These are phyloP conservation scores for Homalodisca vitripennis DNA, from an alignment of 1,140 invertebrate genomes.

Conservation along the genomic window DNA sequence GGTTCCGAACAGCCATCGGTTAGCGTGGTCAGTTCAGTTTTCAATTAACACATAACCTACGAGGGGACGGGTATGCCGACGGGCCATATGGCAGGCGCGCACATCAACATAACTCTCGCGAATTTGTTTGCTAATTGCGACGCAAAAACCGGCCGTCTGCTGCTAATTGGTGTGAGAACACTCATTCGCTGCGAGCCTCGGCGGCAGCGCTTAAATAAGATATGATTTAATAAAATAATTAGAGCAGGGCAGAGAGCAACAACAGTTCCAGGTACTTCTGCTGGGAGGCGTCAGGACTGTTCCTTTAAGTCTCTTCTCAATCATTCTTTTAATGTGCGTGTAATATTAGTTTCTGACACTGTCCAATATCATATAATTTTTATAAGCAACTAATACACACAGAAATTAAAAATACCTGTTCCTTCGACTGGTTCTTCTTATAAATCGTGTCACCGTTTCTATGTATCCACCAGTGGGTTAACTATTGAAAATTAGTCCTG, in stretches of 20 bases:
- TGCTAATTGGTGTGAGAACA: neutral
- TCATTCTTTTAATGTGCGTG: too few species aligned
- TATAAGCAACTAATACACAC: too few species aligned
- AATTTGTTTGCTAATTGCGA: neutral
- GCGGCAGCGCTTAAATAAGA: neutral
- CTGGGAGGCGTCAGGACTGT: neutral
- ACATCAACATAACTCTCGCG: neutral
- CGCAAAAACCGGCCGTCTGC: neutral
- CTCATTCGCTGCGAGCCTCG: too few species aligned
- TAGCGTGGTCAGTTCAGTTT: neutral
- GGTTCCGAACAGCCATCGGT: too few species aligned
- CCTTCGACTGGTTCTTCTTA: too few species aligned
- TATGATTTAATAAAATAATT: conserved; percentile 1
- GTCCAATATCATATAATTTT: too few species aligned
- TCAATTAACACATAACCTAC: neutral
- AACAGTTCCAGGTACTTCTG: neutral
- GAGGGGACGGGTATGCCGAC: neutral
- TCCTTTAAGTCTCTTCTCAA: too few species aligned
- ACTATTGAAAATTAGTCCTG: too few species aligned
- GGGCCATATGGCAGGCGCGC: neutral
- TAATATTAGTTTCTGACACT: too few species aligned
- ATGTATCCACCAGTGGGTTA: too few species aligned
- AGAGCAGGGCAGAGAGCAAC: neutral
- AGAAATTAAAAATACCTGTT: too few species aligned
- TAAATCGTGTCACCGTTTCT: too few species aligned